Conservation (phyloP, 2,797 vertebrate genomes). For the Diglossa cyanea region DNA sequence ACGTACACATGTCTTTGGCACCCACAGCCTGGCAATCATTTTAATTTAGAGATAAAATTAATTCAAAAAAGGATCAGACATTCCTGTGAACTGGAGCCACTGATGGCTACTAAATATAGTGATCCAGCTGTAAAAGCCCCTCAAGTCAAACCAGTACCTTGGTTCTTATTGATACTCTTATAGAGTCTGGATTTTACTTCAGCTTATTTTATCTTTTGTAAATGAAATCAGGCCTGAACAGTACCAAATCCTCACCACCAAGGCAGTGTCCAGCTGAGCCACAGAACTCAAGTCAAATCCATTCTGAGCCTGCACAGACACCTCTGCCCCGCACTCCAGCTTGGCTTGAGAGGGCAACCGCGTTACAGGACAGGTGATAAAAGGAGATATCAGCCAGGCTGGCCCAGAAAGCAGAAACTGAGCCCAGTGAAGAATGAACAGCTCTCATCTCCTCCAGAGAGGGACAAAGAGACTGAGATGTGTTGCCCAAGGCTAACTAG, state of each 20-base stretch:
- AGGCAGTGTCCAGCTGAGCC: neutral
- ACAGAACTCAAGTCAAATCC: neutral
- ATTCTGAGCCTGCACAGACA: neutral
- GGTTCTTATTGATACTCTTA: neutral
- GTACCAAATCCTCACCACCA: neutral
- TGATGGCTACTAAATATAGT: neutral
- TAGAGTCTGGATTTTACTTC: neutral
- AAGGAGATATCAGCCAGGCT: neutral
- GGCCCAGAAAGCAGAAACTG: neutral
- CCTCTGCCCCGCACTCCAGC: rapidly evolving
- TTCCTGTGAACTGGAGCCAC: neutral
- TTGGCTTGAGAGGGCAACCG: neutral
- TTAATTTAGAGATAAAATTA: neutral
- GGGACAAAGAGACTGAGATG: neutral
- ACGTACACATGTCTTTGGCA: neutral
- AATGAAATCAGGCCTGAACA: neutral
- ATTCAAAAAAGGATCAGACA: neutral
- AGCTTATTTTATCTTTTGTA: neutral
- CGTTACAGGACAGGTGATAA: rapidly evolving
- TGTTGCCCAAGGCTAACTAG: neutral
- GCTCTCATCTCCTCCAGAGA: neutral
- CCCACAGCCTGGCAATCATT: neutral
- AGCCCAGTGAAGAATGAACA: neutral
- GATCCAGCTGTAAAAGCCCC: neutral
- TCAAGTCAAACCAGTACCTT: neutral